These are phyloP conservation scores for Corynorhinus townsendii DNA, from an alignment of 2,113 vertebrate genomes.

Conservation along the genomic window DNA sequence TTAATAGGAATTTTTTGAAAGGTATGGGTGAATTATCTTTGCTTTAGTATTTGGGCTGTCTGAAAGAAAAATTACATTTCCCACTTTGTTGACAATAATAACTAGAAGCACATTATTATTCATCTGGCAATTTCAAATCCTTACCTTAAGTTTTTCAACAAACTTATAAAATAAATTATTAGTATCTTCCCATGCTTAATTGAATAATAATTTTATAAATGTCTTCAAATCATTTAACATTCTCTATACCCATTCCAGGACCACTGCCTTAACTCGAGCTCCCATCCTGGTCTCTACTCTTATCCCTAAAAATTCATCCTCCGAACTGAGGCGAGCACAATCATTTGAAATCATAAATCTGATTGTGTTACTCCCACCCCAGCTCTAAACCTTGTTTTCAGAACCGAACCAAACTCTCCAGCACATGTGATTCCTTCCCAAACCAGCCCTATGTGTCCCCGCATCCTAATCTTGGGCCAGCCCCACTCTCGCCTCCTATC, in stretches of 20 bases:
- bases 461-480: background rate
- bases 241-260: background rate
- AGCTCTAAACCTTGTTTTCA: background rate
- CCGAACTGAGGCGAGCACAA: background rate
- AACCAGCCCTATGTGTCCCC: background rate
- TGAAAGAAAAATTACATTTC: constrained; percentile 7
- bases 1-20: constrained; percentile 2
- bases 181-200: background rate
- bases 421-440: rapidly evolving
- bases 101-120: background rate
- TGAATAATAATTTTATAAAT: background rate
- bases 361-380: rapidly evolving
- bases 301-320: background rate
- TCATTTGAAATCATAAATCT: background rate
- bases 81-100: background rate
- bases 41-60: background rate
- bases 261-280: background rate
- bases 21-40: background rate
- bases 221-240: background rate
- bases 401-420: background rate
- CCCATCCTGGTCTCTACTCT: background rate
- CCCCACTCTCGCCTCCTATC: background rate
- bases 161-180: background rate
- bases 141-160: background rate
- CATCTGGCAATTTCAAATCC: background rate